These are phyloP conservation scores for Enteromius argenteus DNA, from an alignment of 2,797 vertebrate species.

Conservation along the genomic window DNA sequence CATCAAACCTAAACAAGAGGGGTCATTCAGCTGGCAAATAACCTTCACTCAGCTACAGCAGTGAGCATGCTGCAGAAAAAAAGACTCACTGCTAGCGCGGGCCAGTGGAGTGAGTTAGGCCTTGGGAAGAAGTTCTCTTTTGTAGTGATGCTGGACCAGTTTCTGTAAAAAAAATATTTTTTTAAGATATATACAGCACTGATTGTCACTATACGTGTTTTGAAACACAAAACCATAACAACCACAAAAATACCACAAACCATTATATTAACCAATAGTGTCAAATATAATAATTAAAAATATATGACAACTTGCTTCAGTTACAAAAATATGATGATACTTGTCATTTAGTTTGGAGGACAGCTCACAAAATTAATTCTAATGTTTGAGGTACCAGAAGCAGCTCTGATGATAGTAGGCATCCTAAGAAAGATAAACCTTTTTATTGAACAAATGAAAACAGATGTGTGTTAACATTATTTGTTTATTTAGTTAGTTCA, in stretches of 20 bases:
- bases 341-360: neutral
- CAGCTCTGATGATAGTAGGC: neutral
- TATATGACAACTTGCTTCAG: too few species aligned
- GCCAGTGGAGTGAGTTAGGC: slow-evolving; percentile 34
- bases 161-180: slow-evolving; percentile 2
- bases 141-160: neutral
- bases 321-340: neutral
- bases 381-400: neutral
- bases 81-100: slow-evolving; percentile 28
- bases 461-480: neutral
- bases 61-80: slow-evolving; percentile 43
- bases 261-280: neutral
- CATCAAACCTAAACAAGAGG: slow-evolving; percentile 93
- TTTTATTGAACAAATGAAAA: neutral
- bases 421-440: neutral
- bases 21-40: slow-evolving; percentile 93
- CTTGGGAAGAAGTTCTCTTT: slow-evolving; percentile 23
- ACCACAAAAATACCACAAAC: neutral
- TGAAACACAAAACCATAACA: neutral
- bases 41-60: slow-evolving; percentile 81
- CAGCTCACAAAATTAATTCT: neutral
- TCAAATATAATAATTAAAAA: neutral
- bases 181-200: neutral
- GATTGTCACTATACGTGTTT: neutral
- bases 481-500: neutral